These are phyloP conservation scores for Oreortyx pictus DNA, from an alignment of 2,797 vertebrate genomes.

Conservation along the genomic window DNA sequence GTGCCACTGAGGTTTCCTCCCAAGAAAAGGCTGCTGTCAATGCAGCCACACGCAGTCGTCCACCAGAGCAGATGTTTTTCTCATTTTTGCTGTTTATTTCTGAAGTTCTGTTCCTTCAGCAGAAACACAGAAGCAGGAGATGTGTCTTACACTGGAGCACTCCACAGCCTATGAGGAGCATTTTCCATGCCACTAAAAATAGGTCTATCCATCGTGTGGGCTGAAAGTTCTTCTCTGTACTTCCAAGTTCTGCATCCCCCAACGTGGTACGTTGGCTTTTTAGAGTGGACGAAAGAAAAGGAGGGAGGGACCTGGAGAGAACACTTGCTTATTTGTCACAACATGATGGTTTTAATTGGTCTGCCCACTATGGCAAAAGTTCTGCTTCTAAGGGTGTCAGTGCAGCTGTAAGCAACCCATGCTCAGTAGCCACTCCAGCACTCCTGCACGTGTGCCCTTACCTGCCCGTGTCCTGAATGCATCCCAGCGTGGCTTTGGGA, in stretches of 20 bases:
- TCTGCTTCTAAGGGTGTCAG: neutral
- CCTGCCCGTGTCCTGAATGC: fast-evolving
- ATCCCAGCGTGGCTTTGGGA: neutral
- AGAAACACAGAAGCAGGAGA: conserved; percentile 36
- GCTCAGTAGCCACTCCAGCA: neutral
- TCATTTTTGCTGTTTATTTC: neutral
- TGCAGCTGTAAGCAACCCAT: neutral
- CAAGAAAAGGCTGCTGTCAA: neutral
- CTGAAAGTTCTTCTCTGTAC: neutral
- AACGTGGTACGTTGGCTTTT: neutral
- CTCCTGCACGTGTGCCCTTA: neutral
- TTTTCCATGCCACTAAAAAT: conserved; percentile 40
- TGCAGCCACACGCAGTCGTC: neutral
- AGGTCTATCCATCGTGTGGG: neutral
- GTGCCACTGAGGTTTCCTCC: neutral
- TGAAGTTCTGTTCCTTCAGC: neutral
- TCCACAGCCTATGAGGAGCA: conserved; percentile 4
- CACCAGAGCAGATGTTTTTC: neutral
- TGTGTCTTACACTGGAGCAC: neutral
- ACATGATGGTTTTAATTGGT: neutral
- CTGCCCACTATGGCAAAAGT: neutral
- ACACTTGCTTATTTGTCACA: fast-evolving
- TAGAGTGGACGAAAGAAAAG: neutral
- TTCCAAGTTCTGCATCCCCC: neutral
- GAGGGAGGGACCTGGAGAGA: neutral